These are phyloP conservation scores for Perodicticus potto DNA, from an alignment of 2,797 vertebrate genomes.

Conservation along the genomic window DNA sequence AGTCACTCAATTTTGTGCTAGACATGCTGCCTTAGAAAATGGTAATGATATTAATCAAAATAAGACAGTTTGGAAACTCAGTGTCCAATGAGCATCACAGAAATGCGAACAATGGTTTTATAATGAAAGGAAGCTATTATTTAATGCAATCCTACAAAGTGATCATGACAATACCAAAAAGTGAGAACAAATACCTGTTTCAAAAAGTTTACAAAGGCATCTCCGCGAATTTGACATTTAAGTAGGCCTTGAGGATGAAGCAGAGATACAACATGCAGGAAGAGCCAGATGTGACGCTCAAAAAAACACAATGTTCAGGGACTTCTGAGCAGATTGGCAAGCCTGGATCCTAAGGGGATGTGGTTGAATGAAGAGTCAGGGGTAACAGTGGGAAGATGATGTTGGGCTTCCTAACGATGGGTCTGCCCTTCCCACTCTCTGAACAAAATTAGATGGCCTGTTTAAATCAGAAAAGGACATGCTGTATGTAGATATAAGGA, in stretches of 20 bases:
- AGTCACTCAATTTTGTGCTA: not conserved
- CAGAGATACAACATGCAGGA: not conserved
- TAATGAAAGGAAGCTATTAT: not conserved
- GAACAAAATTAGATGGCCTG: not conserved
- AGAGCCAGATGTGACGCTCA: not conserved
- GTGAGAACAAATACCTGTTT: not conserved
- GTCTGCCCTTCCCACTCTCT: not conserved
- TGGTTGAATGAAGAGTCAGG: not conserved
- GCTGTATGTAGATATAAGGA: not conserved
- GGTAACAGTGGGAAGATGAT: not conserved
- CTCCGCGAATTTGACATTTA: not conserved
- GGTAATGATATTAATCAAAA: not conserved
- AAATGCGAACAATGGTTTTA: not conserved
- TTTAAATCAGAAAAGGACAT: not conserved
- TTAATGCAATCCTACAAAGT: not conserved
- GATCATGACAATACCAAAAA: not conserved
- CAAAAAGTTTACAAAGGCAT: not conserved
- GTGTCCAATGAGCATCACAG: not conserved
- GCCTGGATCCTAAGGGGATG: not conserved
- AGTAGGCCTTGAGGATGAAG: not conserved
- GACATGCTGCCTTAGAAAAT: not conserved
- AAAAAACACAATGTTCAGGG: not conserved
- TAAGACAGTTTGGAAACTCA: slow-evolving; percentile 22
- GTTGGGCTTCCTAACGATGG: not conserved
- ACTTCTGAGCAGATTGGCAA: not conserved